Evolutionary conservation across 2,888 invertebrate species (phyloP).

Genomic region (Caenorhabditis macrosperma): DNA sequence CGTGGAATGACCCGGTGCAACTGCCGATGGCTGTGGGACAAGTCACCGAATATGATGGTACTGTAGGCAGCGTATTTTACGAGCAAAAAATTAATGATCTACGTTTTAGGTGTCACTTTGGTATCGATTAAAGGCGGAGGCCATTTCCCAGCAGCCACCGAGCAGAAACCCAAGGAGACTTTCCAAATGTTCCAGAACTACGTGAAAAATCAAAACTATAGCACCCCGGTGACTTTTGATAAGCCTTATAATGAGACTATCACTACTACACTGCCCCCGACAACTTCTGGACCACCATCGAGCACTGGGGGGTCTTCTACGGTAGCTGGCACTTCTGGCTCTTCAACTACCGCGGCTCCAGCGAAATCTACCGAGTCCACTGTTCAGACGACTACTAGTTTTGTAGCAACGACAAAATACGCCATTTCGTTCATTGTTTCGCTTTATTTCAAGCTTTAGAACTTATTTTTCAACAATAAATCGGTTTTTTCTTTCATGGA

Average conservation of each 20-base stretch:
- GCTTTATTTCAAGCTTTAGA: background rate
- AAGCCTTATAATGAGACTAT: background rate
- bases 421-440: slow-evolving; percentile 2
- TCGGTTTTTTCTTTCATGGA: too few species aligned
- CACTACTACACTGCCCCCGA: background rate
- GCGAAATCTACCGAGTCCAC: background rate
- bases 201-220: slow-evolving; percentile 70
- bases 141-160: slow-evolving; percentile 72
- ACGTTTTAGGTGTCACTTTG: slow-evolving; percentile 70
- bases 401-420: background rate
- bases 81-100: too few species aligned
- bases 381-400: background rate
- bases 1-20: slow-evolving; percentile 63
- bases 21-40: slow-evolving; percentile 71
- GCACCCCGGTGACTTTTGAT: slow-evolving; percentile 60
- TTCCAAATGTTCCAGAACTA: slow-evolving; percentile 77
- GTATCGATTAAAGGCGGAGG: slow-evolving; percentile 75
- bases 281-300: background rate
- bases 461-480: too few species aligned
- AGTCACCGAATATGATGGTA: slow-evolving; percentile 72
- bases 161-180: slow-evolving; percentile 76
- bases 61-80: too few species aligned
- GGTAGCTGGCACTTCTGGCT: background rate
- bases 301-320: background rate
- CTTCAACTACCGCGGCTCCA: background rate